These are phyloP conservation scores for Drosophila testacea DNA, from an alignment of 2,888 invertebrate genomes.

Conservation along the genomic window DNA sequence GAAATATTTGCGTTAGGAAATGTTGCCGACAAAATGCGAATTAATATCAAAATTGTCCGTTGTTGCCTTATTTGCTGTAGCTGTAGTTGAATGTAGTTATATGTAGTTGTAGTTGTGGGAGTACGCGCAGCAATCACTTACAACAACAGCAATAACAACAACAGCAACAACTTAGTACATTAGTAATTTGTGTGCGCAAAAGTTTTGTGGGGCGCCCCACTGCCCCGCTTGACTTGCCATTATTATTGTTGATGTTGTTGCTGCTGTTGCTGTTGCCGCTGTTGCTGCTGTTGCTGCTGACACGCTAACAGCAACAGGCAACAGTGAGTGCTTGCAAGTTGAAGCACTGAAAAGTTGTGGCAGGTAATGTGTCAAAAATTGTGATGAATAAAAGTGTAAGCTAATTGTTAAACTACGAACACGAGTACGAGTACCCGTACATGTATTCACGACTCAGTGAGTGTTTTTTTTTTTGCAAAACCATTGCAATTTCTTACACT, in stretches of 20 bases:
- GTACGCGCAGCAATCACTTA: constrained; percentile 52
- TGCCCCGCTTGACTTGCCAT: constrained; percentile 56
- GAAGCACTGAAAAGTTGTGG: constrained; percentile 36
- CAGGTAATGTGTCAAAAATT: constrained; percentile 56
- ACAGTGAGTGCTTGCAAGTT: constrained; percentile 16
- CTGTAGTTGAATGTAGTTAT: not conserved
- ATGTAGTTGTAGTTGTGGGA: constrained; percentile 36
- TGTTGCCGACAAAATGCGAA: constrained; percentile 67
- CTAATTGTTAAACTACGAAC: constrained; percentile 42
- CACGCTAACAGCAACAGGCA: constrained; percentile 49
- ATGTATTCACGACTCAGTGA: constrained; percentile 21
- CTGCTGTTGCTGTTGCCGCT: constrained; percentile 5
- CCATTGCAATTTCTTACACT: constrained; percentile 20
- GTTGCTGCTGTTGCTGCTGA: constrained; percentile 29
- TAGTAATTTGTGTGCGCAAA: constrained; percentile 62
- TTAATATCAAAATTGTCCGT: constrained; percentile 60
- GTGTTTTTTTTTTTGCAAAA: constrained; percentile 17
- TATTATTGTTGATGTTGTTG: constrained; percentile 16
- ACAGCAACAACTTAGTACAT: constrained; percentile 54
- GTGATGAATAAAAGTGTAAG: constrained; percentile 54
- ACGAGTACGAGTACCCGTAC: constrained; percentile 7
- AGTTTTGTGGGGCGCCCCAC: constrained; percentile 57
- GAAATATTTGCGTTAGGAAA: constrained; percentile 72
- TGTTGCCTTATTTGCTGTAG: constrained; percentile 15
- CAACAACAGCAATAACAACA: constrained; percentile 35